phyloP scores from a whole-genome alignment of 2,888 invertebrate species.

The Diaperis boleti region DNA sequence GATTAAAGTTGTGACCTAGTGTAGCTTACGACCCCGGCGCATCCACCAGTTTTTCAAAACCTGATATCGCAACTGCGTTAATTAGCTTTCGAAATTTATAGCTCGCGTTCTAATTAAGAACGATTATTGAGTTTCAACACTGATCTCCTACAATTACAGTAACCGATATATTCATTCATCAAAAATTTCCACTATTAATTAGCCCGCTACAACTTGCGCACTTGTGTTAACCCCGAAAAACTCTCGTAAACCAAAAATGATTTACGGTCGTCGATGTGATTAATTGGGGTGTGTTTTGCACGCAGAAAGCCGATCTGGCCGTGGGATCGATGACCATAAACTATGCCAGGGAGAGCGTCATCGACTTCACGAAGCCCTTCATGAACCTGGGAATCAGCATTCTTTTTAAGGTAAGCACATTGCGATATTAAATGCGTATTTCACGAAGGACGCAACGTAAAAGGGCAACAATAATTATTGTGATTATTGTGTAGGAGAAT shows the following conservation, averaged over 20 bases:
- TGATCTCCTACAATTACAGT: too few relatives aligned
- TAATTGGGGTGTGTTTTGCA: constrained; percentile 23
- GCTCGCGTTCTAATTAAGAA: too few relatives aligned
- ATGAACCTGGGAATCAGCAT: constrained; percentile 93
- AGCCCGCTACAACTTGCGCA: constrained; percentile 5
- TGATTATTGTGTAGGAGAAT: too few relatives aligned
- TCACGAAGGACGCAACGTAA: constrained; percentile 1
- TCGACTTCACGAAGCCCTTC: constrained; percentile 93
- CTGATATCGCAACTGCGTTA: too few relatives aligned
- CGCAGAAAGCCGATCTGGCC: constrained; percentile 86
- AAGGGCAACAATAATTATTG: too few relatives aligned
- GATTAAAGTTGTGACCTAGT: too few relatives aligned
- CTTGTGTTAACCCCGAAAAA: constrained; percentile 4
- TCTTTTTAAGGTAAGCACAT: constrained; percentile 77
- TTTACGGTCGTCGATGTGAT: constrained; percentile 30
- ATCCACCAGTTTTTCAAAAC: too few relatives aligned
- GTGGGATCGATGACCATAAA: constrained; percentile 93
- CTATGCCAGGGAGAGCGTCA: constrained; percentile 88
- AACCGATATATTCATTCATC: too few relatives aligned
- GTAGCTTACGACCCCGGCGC: too few relatives aligned
- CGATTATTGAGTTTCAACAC: too few relatives aligned
- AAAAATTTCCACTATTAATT: background rate
- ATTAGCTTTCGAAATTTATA: too few relatives aligned
- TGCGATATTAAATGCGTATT: constrained; percentile 18
- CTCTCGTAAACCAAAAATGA: constrained; percentile 9